These are phyloP conservation scores for Catalaphyllia jardinei DNA, from an alignment of 64 coral and sea anemone genomes.

Conservation along the genomic window DNA sequence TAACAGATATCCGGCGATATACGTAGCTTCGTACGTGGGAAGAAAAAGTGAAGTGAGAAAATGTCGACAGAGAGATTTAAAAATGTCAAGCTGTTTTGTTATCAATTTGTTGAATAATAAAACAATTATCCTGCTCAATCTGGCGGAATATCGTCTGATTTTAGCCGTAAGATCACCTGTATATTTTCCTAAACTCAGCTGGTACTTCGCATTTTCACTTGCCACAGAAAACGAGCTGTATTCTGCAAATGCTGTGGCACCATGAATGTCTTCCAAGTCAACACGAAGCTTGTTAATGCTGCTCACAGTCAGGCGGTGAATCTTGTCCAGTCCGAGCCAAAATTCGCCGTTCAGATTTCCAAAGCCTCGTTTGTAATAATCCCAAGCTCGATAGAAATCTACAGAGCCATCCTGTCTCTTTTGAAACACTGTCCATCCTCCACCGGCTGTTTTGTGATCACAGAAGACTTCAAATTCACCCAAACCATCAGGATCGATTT, in stretches of 20 bases:
- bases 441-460: slow-evolving; percentile 54
- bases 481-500: slow-evolving; percentile 45
- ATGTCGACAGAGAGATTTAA: too few species aligned
- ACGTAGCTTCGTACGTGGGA: too few species aligned
- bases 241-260: slow-evolving; percentile 28
- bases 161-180: slow-evolving; percentile 22
- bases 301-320: slow-evolving; percentile 28
- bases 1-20: too few species aligned
- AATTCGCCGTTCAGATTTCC: slow-evolving; percentile 29
- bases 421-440: slow-evolving; percentile 57
- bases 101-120: too few species aligned
- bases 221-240: slow-evolving; percentile 57
- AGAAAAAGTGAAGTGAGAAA: too few species aligned
- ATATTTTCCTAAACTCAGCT: slow-evolving; percentile 10
- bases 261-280: slow-evolving; percentile 45
- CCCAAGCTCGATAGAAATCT: slow-evolving; percentile 34
- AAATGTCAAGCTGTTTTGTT: too few species aligned
- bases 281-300: slow-evolving; percentile 34
- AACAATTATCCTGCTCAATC: too few species aligned
- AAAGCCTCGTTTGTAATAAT: slow-evolving; percentile 39
- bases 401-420: slow-evolving; percentile 52
- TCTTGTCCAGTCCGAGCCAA: slow-evolving; percentile 61
- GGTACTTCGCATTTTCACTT: slow-evolving; percentile 35
- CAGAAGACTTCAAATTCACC: slow-evolving; percentile 55
- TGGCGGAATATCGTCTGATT: too few species aligned